phyloP scores from a whole-genome alignment of 2,888 invertebrate genomes.

The Gisinianus flammeolus region DNA sequence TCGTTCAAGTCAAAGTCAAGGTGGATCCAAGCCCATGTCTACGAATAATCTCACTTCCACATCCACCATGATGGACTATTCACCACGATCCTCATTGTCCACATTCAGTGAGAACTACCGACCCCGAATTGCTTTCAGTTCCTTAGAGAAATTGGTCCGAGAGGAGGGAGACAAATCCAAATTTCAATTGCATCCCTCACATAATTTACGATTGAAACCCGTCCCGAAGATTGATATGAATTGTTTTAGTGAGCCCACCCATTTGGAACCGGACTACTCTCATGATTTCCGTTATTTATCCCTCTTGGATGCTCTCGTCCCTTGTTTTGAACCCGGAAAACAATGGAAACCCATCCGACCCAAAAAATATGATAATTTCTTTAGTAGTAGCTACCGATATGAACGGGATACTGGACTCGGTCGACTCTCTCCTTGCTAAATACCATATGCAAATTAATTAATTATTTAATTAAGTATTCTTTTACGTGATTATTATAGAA shows the following conservation, averaged over 20 bases:
- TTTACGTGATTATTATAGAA: too few relatives aligned
- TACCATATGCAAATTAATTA: too few relatives aligned
- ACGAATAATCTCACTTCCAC: slow-evolving; percentile 5
- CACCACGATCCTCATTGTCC: slow-evolving; percentile 20
- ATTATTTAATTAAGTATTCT: too few relatives aligned
- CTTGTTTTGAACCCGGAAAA: not conserved
- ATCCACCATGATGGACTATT: slow-evolving; percentile 11
- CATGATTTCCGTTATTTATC: slow-evolving; percentile 32
- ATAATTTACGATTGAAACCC: slow-evolving; percentile 4
- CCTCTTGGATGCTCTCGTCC: slow-evolving; percentile 26
- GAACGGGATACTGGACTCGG: not conserved
- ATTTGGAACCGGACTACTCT: slow-evolving; percentile 25
- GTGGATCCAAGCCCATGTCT: not conserved
- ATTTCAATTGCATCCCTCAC: not conserved
- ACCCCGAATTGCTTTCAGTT: slow-evolving; percentile 24
- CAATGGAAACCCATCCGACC: not conserved
- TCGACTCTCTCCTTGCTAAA: not conserved
- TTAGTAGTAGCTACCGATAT: not conserved
- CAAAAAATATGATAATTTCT: not conserved
- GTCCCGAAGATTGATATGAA: slow-evolving; percentile 16
- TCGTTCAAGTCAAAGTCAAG: not conserved
- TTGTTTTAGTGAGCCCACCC: not conserved
- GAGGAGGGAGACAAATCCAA: slow-evolving; percentile 5
- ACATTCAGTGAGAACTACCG: not conserved
- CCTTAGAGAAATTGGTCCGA: slow-evolving; percentile 15